A percentile compares a stretch with the other conserved stretches of the same genome.
These are phyloP conservation scores for Rhyacophila evoluta DNA, from an alignment of 2,888 invertebrate genomes.

Conservation along the genomic window DNA sequence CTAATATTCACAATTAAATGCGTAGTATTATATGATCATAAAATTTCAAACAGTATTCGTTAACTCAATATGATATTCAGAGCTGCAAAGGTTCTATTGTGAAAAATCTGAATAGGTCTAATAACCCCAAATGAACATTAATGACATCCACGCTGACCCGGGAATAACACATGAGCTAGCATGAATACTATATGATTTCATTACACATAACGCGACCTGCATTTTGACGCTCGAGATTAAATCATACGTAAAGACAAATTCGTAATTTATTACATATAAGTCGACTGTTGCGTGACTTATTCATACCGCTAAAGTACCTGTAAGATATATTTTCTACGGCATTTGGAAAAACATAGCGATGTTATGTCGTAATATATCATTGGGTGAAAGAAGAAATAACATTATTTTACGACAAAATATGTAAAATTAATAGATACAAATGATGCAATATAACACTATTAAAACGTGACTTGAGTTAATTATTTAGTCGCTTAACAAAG, in stretches of 20 bases:
- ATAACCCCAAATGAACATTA: slow-evolving; percentile 18
- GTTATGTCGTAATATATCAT: too few species aligned
- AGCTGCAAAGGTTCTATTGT: neutral
- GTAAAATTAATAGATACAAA: too few species aligned
- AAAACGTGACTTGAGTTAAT: too few species aligned
- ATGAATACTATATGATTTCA: slow-evolving; percentile 24
- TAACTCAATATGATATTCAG: neutral
- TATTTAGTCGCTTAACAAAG: too few species aligned
- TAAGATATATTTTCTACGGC: too few species aligned
- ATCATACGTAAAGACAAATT: slow-evolving; percentile 9
- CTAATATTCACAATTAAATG: too few species aligned
- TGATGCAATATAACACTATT: too few species aligned
- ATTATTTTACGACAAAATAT: too few species aligned
- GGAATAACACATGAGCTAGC: slow-evolving; percentile 14
- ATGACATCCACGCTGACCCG: neutral
- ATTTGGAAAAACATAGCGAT: too few species aligned
- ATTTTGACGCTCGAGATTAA: slow-evolving; percentile 13
- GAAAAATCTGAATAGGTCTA: slow-evolving; percentile 6
- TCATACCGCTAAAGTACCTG: neutral
- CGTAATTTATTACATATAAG: neutral
- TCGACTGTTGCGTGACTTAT: neutral
- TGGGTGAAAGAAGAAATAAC: too few species aligned
- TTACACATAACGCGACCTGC: neutral
- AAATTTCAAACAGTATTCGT: too few species aligned
- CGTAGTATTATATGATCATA: too few species aligned